Conservation (phyloP, 2,113 vertebrate genomes). For the Struthio camelus region DNA sequence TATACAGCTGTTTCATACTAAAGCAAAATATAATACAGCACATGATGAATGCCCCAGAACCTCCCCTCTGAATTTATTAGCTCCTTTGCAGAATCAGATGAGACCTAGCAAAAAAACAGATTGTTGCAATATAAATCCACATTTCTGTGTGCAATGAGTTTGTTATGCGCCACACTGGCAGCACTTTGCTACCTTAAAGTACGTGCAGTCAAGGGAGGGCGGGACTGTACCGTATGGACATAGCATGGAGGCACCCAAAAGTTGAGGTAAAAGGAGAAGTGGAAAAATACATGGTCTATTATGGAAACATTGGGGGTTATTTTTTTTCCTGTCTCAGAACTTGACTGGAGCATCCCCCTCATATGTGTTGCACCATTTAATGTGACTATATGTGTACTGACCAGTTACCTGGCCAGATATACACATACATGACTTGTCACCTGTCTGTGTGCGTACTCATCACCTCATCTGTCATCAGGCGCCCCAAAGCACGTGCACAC, state of each 20-base stretch:
- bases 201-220: no score
- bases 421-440: background rate
- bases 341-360: background rate
- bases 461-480: background rate
- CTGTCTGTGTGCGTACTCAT: background rate
- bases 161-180: background rate
- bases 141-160: background rate
- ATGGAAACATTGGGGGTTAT: rapidly evolving
- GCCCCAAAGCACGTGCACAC: background rate
- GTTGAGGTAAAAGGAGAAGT: background rate
- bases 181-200: background rate
- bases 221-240: background rate
- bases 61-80: slow-evolving; percentile 38
- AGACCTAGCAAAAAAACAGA: background rate
- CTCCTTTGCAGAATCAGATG: background rate
- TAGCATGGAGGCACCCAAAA: background rate
- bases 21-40: background rate
- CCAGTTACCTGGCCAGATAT: background rate
- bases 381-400: background rate
- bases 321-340: background rate
- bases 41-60: background rate
- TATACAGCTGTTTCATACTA: slow-evolving; percentile 19
- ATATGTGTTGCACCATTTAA: background rate
- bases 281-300: background rate
- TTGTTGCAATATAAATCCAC: background rate